These are phyloP conservation scores for Macrobrachium rosenbergii DNA, from an alignment of 1,140 invertebrate species.

Conservation along the genomic window DNA sequence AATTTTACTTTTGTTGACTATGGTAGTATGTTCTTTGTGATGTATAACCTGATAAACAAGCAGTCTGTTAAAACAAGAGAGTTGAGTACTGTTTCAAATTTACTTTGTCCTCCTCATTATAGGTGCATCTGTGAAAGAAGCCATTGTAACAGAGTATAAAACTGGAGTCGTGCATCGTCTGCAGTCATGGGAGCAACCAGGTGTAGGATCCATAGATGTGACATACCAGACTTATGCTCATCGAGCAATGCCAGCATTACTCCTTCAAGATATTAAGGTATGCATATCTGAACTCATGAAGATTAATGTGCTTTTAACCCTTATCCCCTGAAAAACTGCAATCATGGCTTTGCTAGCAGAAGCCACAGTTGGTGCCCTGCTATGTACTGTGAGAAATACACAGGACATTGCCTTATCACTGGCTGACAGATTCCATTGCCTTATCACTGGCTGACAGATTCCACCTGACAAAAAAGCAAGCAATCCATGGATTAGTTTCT, in stretches of 20 bases:
- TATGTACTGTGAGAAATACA: too few relatives aligned
- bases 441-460: too few relatives aligned
- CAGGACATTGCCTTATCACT: too few relatives aligned
- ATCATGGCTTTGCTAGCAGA: background rate
- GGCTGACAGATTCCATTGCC: too few relatives aligned
- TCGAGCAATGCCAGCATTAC: slow-evolving; percentile 77
- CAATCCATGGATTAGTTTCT: too few relatives aligned
- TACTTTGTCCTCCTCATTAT: background rate
- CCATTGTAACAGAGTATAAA: slow-evolving; percentile 72
- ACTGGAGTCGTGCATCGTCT: slow-evolving; percentile 80
- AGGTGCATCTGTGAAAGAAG: slow-evolving; percentile 65
- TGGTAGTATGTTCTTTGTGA: too few relatives aligned
- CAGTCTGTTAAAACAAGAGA: background rate
- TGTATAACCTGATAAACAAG: background rate
- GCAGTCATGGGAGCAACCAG: slow-evolving; percentile 74
- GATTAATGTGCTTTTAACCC: background rate
- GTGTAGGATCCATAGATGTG: slow-evolving; percentile 77
- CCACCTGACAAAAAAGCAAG: too few relatives aligned
- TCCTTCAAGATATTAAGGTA: slow-evolving; percentile 61
- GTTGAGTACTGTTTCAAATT: background rate
- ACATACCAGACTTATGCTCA: slow-evolving; percentile 84
- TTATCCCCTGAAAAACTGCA: too few relatives aligned
- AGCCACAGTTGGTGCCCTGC: background rate
- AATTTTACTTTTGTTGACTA: too few relatives aligned
- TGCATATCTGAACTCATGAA: background rate